Evolutionary conservation across 2,888 invertebrate species (phyloP), one percentile per base, ranked within the genome.

Genomic region (Erpobdella octoculata): DNA sequence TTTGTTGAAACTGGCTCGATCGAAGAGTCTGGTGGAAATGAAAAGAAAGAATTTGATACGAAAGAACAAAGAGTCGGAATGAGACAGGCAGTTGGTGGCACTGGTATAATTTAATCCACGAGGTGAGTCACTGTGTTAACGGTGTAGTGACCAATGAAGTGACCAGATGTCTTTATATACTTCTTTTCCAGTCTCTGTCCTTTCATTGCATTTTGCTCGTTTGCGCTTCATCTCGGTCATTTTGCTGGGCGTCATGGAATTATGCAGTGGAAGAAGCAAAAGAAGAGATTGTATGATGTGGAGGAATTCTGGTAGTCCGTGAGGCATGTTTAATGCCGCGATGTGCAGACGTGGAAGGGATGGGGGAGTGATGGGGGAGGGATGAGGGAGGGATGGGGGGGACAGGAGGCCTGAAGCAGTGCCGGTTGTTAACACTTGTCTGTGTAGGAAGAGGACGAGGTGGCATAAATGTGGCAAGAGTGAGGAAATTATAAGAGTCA

Each of bases 71-170:
- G 9, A 21, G 59, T 58, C 9, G 25, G 59, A 9, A 12, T 12
- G 59, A 21, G 21, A 25, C 21, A 21, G 59, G 9, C 28, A 25
- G 21, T 58, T 18, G 35, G 62, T 28, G 33, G 62, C n/a, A 62
- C 33, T 62, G 62, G 62, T 62, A 33, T 62, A 62, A 62, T 62
- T 62, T 62, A 62, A 62, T 62, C 62, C 31, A 35, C n/a, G 62
- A 62, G 62, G 62, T 62, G 62, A 62, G 62, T 62, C 62, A 62
- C 35, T 62, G 61, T 31, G 28, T 41, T 41, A 41, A 41, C 46
- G 46, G n/a, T 41, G 46, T 41, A n/a, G 12, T 15, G n/a, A 12
- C n/a, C 46, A 41, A 41, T 41, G 46, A n/a, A 41, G 46, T 41
- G 46, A 41, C 12, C 12, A 41, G 12, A 41, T n/a, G n/a, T 41